These are phyloP conservation scores for Pangasius krempfi DNA, from an alignment of 2,797 vertebrate species.

Conservation along the genomic window DNA sequence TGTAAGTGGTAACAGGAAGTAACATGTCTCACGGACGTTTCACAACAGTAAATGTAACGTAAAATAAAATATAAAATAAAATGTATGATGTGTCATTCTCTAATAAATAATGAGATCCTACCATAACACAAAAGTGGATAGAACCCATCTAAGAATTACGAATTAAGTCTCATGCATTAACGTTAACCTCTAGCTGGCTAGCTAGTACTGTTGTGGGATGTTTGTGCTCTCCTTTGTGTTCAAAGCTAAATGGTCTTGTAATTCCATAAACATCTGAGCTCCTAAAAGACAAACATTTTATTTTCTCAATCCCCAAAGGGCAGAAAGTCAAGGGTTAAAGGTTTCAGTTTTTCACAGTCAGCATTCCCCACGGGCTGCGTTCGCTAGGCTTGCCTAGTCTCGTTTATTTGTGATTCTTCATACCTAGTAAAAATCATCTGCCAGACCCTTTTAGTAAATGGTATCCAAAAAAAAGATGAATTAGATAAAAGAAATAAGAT, in stretches of 20 bases:
- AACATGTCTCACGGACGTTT: background rate
- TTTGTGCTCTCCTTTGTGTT: background rate
- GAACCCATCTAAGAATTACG: background rate
- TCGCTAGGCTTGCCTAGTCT: conserved; percentile 23
- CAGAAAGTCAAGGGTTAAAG: background rate
- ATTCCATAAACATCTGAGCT: background rate
- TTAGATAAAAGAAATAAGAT: conserved; percentile 25
- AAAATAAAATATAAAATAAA: background rate
- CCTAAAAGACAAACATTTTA: background rate
- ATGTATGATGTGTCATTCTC: background rate
- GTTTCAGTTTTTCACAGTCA: background rate
- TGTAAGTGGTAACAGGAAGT: background rate
- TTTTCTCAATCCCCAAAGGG: background rate
- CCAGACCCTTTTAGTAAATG: conserved; percentile 15
- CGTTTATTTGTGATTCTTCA: conserved; percentile 20
- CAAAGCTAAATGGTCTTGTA: background rate
- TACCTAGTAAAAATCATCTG: conserved; percentile 19
- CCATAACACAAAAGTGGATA: background rate
- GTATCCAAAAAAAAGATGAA: conserved; percentile 21
- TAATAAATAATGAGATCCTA: background rate
- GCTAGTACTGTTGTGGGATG: no score
- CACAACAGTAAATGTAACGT: background rate
- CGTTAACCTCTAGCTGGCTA: background rate
- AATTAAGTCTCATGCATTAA: background rate
- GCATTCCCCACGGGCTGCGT: background rate